A percentile compares a stretch with the other conserved stretches of the same genome.
Evolutionary conservation across 2,888 invertebrate genomes (phyloP).

Genomic region (Monopis laevigella): DNA sequence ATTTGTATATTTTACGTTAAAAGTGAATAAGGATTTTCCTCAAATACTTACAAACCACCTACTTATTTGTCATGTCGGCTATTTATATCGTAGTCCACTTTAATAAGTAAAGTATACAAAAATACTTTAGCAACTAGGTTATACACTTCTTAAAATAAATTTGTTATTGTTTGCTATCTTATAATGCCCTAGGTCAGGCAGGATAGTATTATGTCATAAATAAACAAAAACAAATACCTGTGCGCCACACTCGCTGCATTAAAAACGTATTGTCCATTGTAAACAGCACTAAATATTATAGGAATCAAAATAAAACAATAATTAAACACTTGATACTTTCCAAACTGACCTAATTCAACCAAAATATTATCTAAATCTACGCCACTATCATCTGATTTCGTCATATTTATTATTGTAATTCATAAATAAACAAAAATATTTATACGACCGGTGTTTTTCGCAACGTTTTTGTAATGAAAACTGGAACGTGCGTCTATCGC

Average conservation of each 20-base stretch:
- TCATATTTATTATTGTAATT: constrained; percentile 1
- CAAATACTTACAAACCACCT: no score
- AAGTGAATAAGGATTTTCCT: no score
- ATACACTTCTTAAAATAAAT: no score
- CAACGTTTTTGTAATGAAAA: background rate
- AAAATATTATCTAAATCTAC: constrained; percentile 44
- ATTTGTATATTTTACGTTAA: no score
- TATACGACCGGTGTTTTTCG: background rate
- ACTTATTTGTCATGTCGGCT: no score
- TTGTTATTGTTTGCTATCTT: background rate
- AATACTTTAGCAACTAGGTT: no score
- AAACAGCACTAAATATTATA: constrained; percentile 48
- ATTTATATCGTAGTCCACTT: no score
- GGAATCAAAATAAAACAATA: constrained; percentile 48
- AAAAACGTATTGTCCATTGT: constrained; percentile 59
- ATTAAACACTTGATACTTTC: constrained; percentile 47
- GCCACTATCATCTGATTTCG: constrained; percentile 18
- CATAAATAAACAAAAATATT: background rate
- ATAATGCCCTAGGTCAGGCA: no score
- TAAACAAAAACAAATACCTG: constrained; percentile 52
- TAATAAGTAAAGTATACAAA: no score
- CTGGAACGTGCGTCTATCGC: background rate
- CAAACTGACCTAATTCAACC: constrained; percentile 46
- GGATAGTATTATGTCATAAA: no score
- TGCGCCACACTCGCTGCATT: constrained; percentile 49